Evolutionary conservation across 1,140 invertebrate genomes (phyloP).

Genomic region (Drosophila bocki): DNA sequence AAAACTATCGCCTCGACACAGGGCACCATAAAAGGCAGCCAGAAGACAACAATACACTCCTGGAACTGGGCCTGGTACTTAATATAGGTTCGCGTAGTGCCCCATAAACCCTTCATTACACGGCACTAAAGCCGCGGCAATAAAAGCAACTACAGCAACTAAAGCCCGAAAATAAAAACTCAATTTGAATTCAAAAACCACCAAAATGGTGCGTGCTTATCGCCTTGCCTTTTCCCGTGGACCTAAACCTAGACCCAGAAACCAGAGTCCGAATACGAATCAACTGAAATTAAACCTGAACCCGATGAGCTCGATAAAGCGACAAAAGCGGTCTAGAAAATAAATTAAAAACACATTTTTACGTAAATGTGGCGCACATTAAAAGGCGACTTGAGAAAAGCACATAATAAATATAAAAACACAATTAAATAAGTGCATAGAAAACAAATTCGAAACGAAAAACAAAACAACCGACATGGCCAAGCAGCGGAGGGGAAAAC

Average conservation of each 20-base stretch:
- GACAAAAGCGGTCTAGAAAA: conserved; percentile 67
- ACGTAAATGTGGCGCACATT: conserved; percentile 78
- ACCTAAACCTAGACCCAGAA: conserved; percentile 22
- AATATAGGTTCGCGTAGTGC: conserved; percentile 47
- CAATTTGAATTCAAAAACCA: conserved; percentile 71
- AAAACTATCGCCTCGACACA: conserved; percentile 20
- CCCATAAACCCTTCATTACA: conserved; percentile 74
- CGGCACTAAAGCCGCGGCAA: conserved; percentile 48
- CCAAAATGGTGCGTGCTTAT: conserved; percentile 76
- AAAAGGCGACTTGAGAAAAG: conserved; percentile 65
- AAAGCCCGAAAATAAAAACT: conserved; percentile 71
- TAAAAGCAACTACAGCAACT: conserved; percentile 43
- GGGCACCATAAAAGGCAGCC: conserved; percentile 13
- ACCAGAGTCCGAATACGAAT: conserved; percentile 28
- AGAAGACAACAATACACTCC: conserved; percentile 14
- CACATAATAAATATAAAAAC: conserved; percentile 81
- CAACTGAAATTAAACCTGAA: conserved; percentile 36
- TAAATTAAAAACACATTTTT: conserved; percentile 83
- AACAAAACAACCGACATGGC: conserved; percentile 12
- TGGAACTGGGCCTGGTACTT: conserved; percentile 17
- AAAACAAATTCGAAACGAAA: conserved; percentile 56
- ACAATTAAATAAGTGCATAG: conserved; percentile 78
- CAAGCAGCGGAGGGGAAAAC: background rate
- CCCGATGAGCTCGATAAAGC: conserved; percentile 75
- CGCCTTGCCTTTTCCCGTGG: conserved; percentile 45